phyloP scores from a whole-genome alignment of 1,140 invertebrate species.

The Sarcophaga bullata region DNA sequence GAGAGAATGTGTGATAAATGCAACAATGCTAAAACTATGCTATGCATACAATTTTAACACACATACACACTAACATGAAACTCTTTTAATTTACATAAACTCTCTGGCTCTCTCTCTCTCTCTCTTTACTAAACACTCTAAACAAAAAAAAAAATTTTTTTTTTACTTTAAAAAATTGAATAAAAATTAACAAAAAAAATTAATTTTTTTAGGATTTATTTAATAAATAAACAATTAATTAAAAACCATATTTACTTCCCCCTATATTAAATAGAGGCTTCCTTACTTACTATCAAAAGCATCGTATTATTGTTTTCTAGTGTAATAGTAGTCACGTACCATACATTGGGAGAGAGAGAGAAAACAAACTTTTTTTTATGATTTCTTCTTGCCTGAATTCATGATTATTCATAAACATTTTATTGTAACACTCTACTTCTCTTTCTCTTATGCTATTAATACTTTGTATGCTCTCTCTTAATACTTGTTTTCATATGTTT shows the following conservation, averaged over 20 bases:
- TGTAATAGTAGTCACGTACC: background rate
- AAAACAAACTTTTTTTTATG: background rate
- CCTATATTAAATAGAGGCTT: too few relatives aligned
- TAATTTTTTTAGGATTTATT: too few relatives aligned
- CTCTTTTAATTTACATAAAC: too few relatives aligned
- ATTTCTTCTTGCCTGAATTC: background rate
- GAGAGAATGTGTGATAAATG: background rate
- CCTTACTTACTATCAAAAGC: too few relatives aligned
- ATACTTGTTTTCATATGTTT: background rate
- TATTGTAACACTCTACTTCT: background rate
- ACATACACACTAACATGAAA: background rate
- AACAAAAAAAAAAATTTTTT: too few relatives aligned
- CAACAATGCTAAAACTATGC: conserved; percentile 13
- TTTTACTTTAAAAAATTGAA: too few relatives aligned
- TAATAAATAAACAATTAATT: too few relatives aligned
- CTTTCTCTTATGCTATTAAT: background rate
- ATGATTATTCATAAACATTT: conserved; percentile 6
- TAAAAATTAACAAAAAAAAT: too few relatives aligned
- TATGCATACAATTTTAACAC: background rate
- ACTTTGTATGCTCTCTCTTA: background rate
- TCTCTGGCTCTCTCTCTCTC: too few relatives aligned
- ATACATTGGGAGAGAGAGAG: background rate
- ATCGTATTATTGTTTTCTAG: background rate
- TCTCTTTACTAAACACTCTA: too few relatives aligned
- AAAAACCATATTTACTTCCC: too few relatives aligned